Evolutionary conservation across 2,888 invertebrate species (phyloP), one percentile per base, ranked within the genome.

Genomic region (Hololepta plana): DNA sequence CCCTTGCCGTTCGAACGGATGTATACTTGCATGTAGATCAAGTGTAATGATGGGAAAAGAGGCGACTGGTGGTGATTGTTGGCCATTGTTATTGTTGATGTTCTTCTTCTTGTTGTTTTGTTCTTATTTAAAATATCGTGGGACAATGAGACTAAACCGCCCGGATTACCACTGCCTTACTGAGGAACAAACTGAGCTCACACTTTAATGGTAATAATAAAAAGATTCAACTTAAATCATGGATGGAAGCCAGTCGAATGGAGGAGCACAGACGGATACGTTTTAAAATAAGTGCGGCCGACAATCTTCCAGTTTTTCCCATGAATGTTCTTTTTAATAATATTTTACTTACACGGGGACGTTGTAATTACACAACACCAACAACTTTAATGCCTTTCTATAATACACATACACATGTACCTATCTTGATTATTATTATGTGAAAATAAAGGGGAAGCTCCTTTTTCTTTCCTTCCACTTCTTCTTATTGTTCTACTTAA

Each of bases 11-110:
- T 47, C 43, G 46, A 49, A 43, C 49, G 51, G 50, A 51, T 52
- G 51, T 52, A n/a, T n/a, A n/a, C n/a, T n/a, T n/a, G 44, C 53
- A 53, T 53, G 54, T 53, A 53, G 54, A 53, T 54, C 53, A 49
- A 46, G 51, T 49, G 53, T 55, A 55, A 55, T 52, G 53, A 55
- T 55, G 54, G 52, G 54, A 55, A 55, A 46, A 47, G 27, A 32
- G 26, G n/a, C 36, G 17, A 17, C 17, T 17, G 17, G 35, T 36
- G 32, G 33, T 47, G 38, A 53, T 52, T 53, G 51, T 53, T 50
- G 36, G 23, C 21, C 29, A 7, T 17, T 7, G 7, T 7, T 17
- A 17, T 17, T n/a, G 17, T 7, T 17, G 17, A 7, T 7, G 7
- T n/a, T 7, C 17, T 7, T 7, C 7, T 17, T 7, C 17, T n/a